Evolutionary conservation across 2,888 invertebrate genomes (phyloP).

Genomic region (Sthenelais limicola): DNA sequence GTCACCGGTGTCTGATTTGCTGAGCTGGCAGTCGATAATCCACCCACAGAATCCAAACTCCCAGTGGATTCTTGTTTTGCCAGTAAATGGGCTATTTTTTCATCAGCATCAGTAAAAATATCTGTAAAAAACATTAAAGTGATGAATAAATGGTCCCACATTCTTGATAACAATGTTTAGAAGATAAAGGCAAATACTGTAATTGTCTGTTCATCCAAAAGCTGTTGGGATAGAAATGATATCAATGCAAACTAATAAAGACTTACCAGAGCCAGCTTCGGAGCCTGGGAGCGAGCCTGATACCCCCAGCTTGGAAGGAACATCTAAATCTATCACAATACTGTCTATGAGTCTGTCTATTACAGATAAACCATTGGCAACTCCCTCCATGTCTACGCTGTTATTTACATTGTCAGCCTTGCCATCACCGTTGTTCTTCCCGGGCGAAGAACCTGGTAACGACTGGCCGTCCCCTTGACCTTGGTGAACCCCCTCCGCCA

Average conservation of each 20-base stretch:
- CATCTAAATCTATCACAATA: conserved; percentile 26
- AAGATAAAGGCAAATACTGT: no score
- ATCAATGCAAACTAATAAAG: neutral
- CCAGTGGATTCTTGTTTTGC: conserved; percentile 48
- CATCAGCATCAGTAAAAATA: conserved; percentile 8
- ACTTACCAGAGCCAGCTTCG: conserved; percentile 25
- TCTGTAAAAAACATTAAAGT: no score
- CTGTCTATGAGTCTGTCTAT: conserved; percentile 37
- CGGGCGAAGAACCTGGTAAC: neutral
- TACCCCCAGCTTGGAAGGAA: conserved; percentile 9
- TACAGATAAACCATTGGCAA: conserved; percentile 13
- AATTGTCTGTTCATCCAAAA: no score
- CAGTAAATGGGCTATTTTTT: conserved; percentile 21
- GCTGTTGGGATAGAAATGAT: no score
- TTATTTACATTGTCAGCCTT: no score
- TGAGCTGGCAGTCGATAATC: neutral
- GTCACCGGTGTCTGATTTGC: neutral
- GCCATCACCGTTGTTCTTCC: neutral
- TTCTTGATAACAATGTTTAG: no score
- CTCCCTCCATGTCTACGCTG: conserved; percentile 21
- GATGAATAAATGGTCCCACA: no score
- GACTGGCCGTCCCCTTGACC: neutral
- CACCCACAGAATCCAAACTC: conserved; percentile 5
- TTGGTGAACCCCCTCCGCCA: neutral
- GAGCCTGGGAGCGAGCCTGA: conserved; percentile 6